These are phyloP conservation scores for Eospalax fontanierii DNA, from an alignment of 2,797 vertebrate genomes.

Conservation along the genomic window DNA sequence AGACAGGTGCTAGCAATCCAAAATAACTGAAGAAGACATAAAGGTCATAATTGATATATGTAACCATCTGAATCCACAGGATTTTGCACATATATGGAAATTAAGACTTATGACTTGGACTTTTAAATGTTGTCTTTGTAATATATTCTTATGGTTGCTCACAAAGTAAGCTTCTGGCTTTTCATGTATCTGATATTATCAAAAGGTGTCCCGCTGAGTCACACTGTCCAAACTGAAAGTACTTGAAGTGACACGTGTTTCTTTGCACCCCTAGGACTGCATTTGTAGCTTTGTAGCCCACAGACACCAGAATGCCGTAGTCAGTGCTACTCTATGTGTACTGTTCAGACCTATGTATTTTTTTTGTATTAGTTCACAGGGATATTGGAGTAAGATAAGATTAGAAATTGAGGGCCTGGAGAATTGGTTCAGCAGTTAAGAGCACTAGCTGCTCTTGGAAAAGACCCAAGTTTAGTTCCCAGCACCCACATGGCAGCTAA, in stretches of 20 bases:
- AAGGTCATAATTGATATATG: background rate
- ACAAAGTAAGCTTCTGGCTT: background rate
- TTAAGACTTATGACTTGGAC: background rate
- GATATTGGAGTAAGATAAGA: background rate
- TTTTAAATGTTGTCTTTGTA: background rate
- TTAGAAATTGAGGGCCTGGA: background rate
- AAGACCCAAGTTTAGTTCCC: too few relatives aligned
- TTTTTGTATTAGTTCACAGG: conserved; percentile 29
- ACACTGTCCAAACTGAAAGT: background rate
- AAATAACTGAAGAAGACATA: conserved; percentile 20
- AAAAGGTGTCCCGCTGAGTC: conserved; percentile 24
- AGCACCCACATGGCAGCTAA: too few relatives aligned
- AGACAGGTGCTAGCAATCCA: background rate
- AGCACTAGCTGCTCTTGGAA: too few relatives aligned
- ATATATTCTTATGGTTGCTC: background rate
- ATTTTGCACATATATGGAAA: background rate
- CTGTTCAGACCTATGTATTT: background rate
- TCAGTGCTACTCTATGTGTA: conserved; percentile 11
- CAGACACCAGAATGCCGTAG: background rate
- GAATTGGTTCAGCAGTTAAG: too few relatives aligned
- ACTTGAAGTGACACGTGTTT: background rate
- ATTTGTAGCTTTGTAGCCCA: background rate
- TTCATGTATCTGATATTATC: background rate
- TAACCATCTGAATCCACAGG: background rate
- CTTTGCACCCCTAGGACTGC: background rate